Evolutionary conservation across 53 echinoderm and acorn worm species (phyloP).

Genomic region (Astropecten irregularis): DNA sequence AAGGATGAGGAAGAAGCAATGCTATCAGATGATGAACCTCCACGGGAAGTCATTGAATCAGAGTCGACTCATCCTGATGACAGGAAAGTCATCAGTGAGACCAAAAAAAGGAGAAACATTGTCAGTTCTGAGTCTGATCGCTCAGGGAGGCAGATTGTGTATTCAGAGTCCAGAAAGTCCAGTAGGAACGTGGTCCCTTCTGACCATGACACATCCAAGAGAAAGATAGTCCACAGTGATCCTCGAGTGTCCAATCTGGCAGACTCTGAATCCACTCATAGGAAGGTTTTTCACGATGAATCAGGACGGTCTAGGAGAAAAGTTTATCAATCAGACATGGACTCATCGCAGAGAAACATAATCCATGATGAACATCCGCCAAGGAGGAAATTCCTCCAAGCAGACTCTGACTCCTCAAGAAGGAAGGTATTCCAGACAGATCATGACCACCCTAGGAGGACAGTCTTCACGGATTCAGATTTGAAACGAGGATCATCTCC

Average conservation of each 20-base stretch:
- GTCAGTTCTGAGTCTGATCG: background rate
- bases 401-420: slow-evolving; percentile 28
- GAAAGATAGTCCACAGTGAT: slow-evolving; percentile 23
- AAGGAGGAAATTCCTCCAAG: slow-evolving; percentile 34
- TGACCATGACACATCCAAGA: slow-evolving; percentile 32
- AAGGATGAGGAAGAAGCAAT: background rate
- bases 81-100: slow-evolving; percentile 22
- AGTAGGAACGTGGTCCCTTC: slow-evolving; percentile 13
- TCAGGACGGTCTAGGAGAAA: slow-evolving; percentile 7
- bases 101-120: slow-evolving; percentile 1
- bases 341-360: slow-evolving; percentile 6
- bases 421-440: slow-evolving; percentile 31
- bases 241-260: background rate
- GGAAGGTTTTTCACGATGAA: slow-evolving; percentile 27
- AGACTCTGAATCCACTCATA: background rate
- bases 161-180: background rate
- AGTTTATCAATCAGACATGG: slow-evolving; percentile 22
- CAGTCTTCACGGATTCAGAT: slow-evolving; percentile 20
- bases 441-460: slow-evolving; percentile 16
- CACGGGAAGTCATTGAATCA: slow-evolving; percentile 19
- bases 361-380: slow-evolving; percentile 12
- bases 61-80: background rate
- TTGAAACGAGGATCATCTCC: slow-evolving; percentile 22
- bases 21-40: slow-evolving; percentile 2
- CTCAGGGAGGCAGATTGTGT: slow-evolving; percentile 13